These are phyloP conservation scores for Trichomalopsis sarcophagae DNA, from an alignment of 1,140 invertebrate species.

Conservation along the genomic window DNA sequence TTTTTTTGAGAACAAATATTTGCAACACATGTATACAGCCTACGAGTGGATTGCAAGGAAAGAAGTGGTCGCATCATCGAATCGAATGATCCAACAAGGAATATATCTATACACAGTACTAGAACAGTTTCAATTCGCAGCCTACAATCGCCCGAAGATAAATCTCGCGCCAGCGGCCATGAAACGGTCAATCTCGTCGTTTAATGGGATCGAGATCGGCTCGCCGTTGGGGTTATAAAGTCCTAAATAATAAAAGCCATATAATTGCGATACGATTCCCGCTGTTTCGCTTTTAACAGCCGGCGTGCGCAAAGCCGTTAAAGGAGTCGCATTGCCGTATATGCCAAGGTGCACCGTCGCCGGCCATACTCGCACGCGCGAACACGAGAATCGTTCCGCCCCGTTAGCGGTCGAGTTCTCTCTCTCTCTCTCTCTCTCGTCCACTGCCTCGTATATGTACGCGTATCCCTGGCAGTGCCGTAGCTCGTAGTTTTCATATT, in stretches of 20 bases:
- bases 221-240: not conserved
- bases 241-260: not conserved
- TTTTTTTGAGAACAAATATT: too few species aligned
- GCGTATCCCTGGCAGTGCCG: not conserved
- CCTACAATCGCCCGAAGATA: too few species aligned
- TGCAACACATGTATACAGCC: too few species aligned
- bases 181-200: not conserved
- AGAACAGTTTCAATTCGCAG: too few species aligned
- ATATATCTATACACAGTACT: too few species aligned
- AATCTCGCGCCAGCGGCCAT: too few species aligned
- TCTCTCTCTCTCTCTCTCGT: not conserved
- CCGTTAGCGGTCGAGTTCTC: not conserved
- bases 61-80: too few species aligned
- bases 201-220: not conserved
- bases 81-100: too few species aligned
- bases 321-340: not conserved
- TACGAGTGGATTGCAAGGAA: too few species aligned
- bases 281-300: not conserved
- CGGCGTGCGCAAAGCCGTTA: not conserved
- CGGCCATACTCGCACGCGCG: not conserved
- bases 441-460: not conserved
- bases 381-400: not conserved
- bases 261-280: not conserved
- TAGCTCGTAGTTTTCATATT: conserved; percentile 66
- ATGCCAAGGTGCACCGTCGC: not conserved